A percentile compares a stretch with the other conserved stretches of the same genome.
Conservation (phyloP, 2,113 vertebrate species). For the Dicaeum eximium region DNA sequence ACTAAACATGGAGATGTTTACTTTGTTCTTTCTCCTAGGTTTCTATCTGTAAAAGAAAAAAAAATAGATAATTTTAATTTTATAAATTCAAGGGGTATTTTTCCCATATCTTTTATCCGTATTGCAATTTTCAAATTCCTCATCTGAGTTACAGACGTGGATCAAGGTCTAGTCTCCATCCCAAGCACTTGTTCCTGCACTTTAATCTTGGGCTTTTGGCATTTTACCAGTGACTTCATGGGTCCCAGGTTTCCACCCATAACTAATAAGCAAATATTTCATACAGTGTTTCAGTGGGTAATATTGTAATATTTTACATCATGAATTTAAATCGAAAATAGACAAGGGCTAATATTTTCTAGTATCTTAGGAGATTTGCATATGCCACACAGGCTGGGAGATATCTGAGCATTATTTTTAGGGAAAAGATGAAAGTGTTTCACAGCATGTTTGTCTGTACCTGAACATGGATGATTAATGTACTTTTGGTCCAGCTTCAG, state of each 20-base stretch:
- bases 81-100: background rate
- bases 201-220: background rate
- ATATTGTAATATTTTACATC: background rate
- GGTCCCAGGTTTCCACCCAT: background rate
- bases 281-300: background rate
- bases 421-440: background rate
- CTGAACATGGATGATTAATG: background rate
- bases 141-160: background rate
- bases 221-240: background rate
- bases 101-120: background rate
- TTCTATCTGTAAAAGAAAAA: background rate
- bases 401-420: background rate
- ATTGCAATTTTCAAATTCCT: background rate
- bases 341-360: background rate
- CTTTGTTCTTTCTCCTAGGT: fast-evolving
- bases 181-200: background rate
- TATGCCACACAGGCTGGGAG: background rate
- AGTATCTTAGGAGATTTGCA: background rate
- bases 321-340: background rate
- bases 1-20: background rate
- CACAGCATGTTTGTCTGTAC: background rate
- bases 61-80: background rate
- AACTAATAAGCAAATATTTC: background rate
- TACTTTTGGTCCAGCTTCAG: background rate
- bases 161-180: background rate